Evolutionary conservation across 2,888 invertebrate species (phyloP).

Genomic region (Lottia scabra): DNA sequence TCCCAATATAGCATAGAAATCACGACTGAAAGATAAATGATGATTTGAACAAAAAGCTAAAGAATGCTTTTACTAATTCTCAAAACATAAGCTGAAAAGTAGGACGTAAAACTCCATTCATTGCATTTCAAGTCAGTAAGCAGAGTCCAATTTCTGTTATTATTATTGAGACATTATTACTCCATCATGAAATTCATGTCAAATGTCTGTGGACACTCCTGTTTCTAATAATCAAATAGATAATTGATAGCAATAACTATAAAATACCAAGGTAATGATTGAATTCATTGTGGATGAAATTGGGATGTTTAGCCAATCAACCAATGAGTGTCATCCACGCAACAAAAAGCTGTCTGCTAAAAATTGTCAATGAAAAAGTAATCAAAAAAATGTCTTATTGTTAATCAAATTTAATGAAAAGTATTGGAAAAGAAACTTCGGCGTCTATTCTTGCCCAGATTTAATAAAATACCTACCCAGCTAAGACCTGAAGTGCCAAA

Average conservation of each 20-base stretch:
- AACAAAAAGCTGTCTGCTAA: constrained; percentile 22
- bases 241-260: neutral
- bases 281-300: neutral
- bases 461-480: constrained; percentile 35
- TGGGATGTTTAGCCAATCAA: constrained; percentile 12
- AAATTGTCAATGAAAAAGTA: neutral
- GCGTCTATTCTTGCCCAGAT: neutral
- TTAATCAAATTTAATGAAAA: too few species aligned
- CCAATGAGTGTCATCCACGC: constrained; percentile 42
- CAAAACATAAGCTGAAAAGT: too few species aligned
- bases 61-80: too few species aligned
- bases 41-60: too few species aligned
- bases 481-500: constrained; percentile 40
- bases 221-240: too few species aligned
- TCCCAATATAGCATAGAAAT: constrained; percentile 94
- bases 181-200: too few species aligned
- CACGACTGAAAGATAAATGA: constrained; percentile 75
- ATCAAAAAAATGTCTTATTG: neutral
- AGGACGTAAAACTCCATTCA: too few species aligned
- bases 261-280: neutral
- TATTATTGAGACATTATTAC: too few species aligned
- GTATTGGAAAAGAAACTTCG: too few species aligned
- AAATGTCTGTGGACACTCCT: too few species aligned
- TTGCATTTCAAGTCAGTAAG: too few species aligned
- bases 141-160: too few species aligned